phyloP scores from a whole-genome alignment of 2,888 invertebrate genomes.

The Calameuta filiformis region DNA sequence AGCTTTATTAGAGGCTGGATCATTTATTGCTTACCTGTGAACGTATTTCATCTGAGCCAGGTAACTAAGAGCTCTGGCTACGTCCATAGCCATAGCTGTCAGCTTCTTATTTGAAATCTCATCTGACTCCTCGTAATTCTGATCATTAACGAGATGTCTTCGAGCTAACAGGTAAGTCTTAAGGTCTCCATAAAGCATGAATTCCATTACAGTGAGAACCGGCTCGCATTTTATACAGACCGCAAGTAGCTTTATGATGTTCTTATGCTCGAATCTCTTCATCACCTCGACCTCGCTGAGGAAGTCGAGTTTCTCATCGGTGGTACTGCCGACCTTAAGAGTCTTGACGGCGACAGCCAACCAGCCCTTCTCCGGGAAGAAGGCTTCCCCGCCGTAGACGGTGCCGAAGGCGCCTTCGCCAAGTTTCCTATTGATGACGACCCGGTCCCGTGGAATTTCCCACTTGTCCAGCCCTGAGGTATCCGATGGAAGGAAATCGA shows the following conservation, averaged over 20 bases:
- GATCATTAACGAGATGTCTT: conserved; percentile 80
- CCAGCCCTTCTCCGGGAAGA: conserved; percentile 79
- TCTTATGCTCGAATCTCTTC: conserved; percentile 92
- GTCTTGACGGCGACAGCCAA: conserved; percentile 90
- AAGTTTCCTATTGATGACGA: conserved; percentile 86
- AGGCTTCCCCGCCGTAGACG: conserved; percentile 91
- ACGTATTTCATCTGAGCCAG: conserved; percentile 87
- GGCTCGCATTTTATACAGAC: conserved; percentile 90
- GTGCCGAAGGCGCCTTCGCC: conserved; percentile 94
- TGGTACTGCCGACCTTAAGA: conserved; percentile 82
- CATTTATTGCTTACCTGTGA: conserved; percentile 70
- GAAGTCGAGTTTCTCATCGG: conserved; percentile 91
- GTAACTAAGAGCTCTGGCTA: conserved; percentile 86
- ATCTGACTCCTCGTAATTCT: conserved; percentile 74
- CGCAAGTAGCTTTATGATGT: conserved; percentile 85
- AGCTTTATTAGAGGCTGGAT: too few species aligned
- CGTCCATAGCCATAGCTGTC: conserved; percentile 89
- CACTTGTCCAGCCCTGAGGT: conserved; percentile 79
- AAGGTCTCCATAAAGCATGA: conserved; percentile 92
- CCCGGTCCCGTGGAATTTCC: conserved; percentile 86
- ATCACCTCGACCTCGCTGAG: conserved; percentile 93
- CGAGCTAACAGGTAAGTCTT: conserved; percentile 89
- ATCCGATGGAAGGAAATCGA: conserved; percentile 69
- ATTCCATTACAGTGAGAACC: conserved; percentile 93
- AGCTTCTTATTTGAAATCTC: conserved; percentile 83